These are phyloP conservation scores for Larimichthys crocea DNA, from an alignment of 2,113 vertebrate genomes.

Conservation along the genomic window DNA sequence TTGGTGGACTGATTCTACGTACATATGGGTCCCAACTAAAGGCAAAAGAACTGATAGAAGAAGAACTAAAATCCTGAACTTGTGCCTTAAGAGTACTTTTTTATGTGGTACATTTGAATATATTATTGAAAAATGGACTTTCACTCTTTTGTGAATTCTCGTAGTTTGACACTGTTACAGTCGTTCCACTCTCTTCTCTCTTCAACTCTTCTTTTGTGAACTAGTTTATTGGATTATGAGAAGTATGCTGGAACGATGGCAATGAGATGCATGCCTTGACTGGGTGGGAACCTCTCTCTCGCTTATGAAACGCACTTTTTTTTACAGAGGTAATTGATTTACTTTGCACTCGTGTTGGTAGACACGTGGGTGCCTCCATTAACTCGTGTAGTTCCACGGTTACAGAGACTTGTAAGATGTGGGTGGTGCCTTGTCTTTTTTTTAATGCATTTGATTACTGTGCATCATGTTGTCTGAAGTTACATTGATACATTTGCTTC, in stretches of 20 bases:
- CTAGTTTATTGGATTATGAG: constrained; percentile 55
- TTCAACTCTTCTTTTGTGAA: constrained; percentile 32
- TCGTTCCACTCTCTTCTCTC: constrained; percentile 22
- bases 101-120: constrained; percentile 42
- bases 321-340: constrained; percentile 57
- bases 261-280: constrained; percentile 21
- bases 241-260: constrained; percentile 32
- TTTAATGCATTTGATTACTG: constrained; percentile 22
- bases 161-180: constrained; percentile 40
- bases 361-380: constrained; percentile 19
- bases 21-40: neutral
- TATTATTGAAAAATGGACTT: constrained; percentile 35
- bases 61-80: constrained; percentile 22
- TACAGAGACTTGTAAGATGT: constrained; percentile 2
- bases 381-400: constrained; percentile 13
- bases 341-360: constrained; percentile 54
- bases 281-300: constrained; percentile 33
- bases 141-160: constrained; percentile 35
- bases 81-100: constrained; percentile 21
- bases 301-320: constrained; percentile 66
- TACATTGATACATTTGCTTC: constrained; percentile 30
- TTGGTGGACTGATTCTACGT: neutral
- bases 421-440: constrained; percentile 2
- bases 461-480: constrained; percentile 23
- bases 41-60: constrained; percentile 21